Evolutionary conservation across 1,140 invertebrate genomes (phyloP), one percentile per base, ranked within the genome.

Genomic region (Drosophila mojavensis): DNA sequence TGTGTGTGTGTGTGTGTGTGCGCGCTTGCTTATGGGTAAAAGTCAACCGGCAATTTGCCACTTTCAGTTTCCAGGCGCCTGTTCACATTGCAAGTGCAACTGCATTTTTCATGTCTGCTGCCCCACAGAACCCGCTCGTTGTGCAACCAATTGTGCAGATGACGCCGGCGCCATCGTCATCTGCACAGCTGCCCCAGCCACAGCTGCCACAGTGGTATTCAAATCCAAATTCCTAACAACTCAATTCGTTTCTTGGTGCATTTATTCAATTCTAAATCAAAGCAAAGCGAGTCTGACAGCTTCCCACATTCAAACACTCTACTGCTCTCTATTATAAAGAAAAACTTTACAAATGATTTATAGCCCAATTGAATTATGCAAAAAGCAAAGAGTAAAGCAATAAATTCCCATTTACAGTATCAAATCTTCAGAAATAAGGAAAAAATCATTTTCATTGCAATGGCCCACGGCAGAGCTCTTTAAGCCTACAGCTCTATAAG

Each of bases 61-160:
- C 84, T 89, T 89, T 89, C 85, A 51, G 72, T 78, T 84, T 64
- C 72, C 75, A 62, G 68, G 28, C 56, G n/a, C 48, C 43, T 24
- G 45, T 73, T 81, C 74, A 71, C 63, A 78, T 81, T 83, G 79
- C 88, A 91, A 91, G 88, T 91, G 88, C 83, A 91, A 85, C 85
- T 67, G 55, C 55, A 74, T 50, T 60, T 47, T 7, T 47, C 7
- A 9, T 17, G n/a, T 17, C 43, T 15, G 43, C 63, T 74, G 65
- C 50, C 71, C 65, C 60, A 67, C 28, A 71, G 47, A 61, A n/a
- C 20, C 5, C 26, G 28, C 28, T 10, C 43, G 67, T 88, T 80
- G 30, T 45, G 80, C 84, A 88, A 88, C 30, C 24, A 48, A 43
- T 39, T 45, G 30, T 28, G 51, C 51, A 56, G 50, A 39, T 59